Evolutionary conservation across 1,140 invertebrate genomes (phyloP).

Genomic region (Drosophila murphyi): DNA sequence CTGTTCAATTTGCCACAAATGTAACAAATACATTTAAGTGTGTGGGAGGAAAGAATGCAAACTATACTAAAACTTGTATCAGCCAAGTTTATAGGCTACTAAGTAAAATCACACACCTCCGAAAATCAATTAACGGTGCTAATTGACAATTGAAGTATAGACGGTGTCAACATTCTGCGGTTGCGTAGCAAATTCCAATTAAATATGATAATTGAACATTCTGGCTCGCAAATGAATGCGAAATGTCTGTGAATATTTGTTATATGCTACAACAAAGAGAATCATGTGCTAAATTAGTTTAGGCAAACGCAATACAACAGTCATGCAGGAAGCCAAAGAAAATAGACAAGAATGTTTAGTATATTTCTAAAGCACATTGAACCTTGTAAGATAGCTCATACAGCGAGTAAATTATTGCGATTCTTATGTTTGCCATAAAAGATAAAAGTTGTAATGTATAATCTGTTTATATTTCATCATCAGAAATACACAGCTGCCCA

Average conservation of each 20-base stretch:
- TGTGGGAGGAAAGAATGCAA: too few species aligned
- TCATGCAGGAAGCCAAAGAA: background rate
- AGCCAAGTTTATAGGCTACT: background rate
- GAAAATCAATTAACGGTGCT: conserved; percentile 22
- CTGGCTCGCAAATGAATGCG: conserved; percentile 24
- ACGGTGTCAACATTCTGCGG: background rate
- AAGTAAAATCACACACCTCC: conserved; percentile 14
- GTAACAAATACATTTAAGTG: background rate
- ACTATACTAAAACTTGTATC: background rate
- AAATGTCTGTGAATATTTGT: conserved; percentile 32
- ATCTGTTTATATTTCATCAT: background rate
- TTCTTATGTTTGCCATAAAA: background rate
- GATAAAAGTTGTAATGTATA: background rate
- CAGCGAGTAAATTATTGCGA: background rate
- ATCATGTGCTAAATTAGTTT: background rate
- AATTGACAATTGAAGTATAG: conserved; percentile 26
- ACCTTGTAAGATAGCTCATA: background rate
- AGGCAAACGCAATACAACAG: background rate
- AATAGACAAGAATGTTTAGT: background rate
- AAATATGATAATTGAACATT: conserved; percentile 36
- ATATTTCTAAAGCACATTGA: conserved; percentile 24
- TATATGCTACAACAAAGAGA: conserved; percentile 3
- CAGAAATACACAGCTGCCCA: too few species aligned
- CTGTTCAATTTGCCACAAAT: conserved; percentile 14
- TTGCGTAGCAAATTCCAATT: conserved; percentile 23